phyloP scores from a whole-genome alignment of 2,113 vertebrate species.

The Gobio gobio region DNA sequence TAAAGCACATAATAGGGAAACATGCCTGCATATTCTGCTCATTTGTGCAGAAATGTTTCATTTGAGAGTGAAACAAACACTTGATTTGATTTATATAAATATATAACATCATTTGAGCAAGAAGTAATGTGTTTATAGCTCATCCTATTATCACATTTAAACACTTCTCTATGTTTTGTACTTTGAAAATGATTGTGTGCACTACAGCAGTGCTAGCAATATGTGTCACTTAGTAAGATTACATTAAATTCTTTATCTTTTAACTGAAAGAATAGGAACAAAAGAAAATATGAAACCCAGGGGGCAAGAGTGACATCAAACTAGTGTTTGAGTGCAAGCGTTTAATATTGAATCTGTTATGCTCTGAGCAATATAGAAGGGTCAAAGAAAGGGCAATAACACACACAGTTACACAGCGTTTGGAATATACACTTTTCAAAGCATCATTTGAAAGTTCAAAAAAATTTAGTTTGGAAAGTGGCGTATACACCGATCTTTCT shows the following conservation, averaged over 20 bases:
- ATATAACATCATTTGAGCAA: not conserved
- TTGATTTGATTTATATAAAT: not conserved
- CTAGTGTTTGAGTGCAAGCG: not conserved
- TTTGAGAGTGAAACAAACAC: not conserved
- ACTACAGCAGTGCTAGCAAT: not conserved
- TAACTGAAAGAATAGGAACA: not conserved
- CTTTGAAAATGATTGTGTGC: not conserved
- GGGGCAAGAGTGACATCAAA: not conserved
- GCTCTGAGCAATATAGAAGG: not conserved
- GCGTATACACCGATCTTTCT: too few relatives aligned
- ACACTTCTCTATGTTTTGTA: not conserved
- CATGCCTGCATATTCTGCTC: not conserved
- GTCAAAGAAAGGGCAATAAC: slow-evolving; percentile 23
- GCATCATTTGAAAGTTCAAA: not conserved
- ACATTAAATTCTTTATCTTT: not conserved
- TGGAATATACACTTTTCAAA: not conserved
- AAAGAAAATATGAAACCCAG: slow-evolving; percentile 3
- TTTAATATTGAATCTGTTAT: not conserved
- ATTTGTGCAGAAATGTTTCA: not conserved
- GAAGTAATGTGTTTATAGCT: not conserved
- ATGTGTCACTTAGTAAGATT: not conserved
- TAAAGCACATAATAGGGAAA: not conserved
- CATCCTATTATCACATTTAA: not conserved
- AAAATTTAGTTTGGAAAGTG: not conserved
- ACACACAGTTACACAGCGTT: not conserved